These are phyloP conservation scores for Aptenodytes patagonicus DNA, from an alignment of 2,113 vertebrate genomes.

Conservation along the genomic window DNA sequence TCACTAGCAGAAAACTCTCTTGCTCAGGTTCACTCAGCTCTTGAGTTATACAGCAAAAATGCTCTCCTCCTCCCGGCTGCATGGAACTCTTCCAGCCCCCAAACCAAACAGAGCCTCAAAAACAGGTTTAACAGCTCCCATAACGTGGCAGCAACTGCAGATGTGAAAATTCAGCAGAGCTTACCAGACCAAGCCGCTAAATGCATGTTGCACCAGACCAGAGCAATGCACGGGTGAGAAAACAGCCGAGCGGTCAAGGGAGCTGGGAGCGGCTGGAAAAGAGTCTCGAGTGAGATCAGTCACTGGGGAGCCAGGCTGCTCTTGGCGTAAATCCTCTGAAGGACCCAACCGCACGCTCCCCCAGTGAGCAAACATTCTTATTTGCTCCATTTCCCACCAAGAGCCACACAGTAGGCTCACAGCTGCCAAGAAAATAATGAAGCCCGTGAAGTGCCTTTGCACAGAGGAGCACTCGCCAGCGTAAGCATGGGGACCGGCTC, in stretches of 20 bases:
- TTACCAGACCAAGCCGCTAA: background rate
- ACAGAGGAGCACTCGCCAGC: background rate
- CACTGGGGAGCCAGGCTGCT: accelerated
- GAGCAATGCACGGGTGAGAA: background rate
- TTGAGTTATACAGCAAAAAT: background rate
- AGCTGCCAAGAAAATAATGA: background rate
- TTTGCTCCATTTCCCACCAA: background rate
- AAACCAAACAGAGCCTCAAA: background rate
- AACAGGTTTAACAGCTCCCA: accelerated
- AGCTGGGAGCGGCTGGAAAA: background rate
- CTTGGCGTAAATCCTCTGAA: background rate
- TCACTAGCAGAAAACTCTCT: background rate
- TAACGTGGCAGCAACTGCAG: background rate
- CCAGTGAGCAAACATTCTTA: background rate
- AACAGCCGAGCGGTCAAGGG: background rate
- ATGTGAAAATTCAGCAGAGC: background rate
- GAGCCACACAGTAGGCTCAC: background rate
- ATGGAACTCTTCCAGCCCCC: background rate
- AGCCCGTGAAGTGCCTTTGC: background rate
- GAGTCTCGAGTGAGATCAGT: background rate
- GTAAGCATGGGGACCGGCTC: accelerated
- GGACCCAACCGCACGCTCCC: background rate
- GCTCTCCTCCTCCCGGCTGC: background rate
- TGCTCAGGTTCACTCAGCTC: background rate
- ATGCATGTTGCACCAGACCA: accelerated